Evolutionary conservation across 2,797 vertebrate genomes (phyloP), one percentile per base, ranked within the genome.

Genomic region (Myotis pilosus): DNA sequence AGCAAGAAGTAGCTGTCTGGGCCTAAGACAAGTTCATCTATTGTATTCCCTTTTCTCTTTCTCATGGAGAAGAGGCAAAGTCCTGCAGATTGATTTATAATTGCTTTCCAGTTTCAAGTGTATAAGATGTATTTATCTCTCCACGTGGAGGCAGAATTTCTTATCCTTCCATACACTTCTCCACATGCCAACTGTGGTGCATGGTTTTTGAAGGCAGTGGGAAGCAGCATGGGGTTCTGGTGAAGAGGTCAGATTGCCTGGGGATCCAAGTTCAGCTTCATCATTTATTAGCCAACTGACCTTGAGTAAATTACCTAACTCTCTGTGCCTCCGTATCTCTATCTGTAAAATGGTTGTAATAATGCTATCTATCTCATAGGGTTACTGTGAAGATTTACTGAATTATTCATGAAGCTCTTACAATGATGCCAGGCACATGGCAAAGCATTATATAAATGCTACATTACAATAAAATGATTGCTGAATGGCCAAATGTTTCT

Each of bases 391-490:
- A 53, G n/a, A 72, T 33, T 41, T 41, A 15, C 9, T 51, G n/a
- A 71, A 69, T 81, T 75, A 44, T 16, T 57, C 12, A 57, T 23
- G 17, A 74, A 78, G 49, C 6, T 80, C 47, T 92, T 69, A 84
- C 36, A 85, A 72, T 7, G 68, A 87, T n/a, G 30, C 6, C 30
- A 49, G 1, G 22, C 6, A 87, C 19, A 1, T 12, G 16, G 9
- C n/a, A 81, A 87, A 91, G n/a, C 38, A 51, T 38, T 55, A 38
- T 38, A 0, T 72, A 82, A 89, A 5, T 51, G 3, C 36, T 71
- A 74, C 66, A 25, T 66, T 81, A 91, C 92, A 76, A 78, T 87
- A 83, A 89, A 79, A 84, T 69, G 25, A 33, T 95, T 91, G 12
- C 19, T 47, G 25, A 76, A 28, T 41, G 19, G 80, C 6, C 38